Base-by-base conservation (phyloP, 2,113 vertebrate species). In the Anoura caudifer region DNA sequence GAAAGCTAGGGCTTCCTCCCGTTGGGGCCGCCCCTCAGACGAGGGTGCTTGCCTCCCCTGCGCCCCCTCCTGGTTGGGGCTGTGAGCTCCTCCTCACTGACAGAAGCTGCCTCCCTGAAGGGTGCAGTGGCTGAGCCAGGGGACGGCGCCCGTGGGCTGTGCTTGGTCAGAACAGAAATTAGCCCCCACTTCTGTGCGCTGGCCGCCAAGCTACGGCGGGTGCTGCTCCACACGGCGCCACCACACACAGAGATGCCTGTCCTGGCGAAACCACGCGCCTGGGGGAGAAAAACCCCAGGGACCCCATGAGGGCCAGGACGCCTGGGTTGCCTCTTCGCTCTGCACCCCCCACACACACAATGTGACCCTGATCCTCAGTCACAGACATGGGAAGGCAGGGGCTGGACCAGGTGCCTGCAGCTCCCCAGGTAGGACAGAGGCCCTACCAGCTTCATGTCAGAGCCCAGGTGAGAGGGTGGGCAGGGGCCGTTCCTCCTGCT, bases 341-440 rank as follows among this genome's bases (percentile, higher is more conserved):
- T 16, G 16, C 15, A 10, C 5, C 10, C 7, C 4, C 10, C 7
- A n/a, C 4, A 3, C 4, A 14, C 38, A 13, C 67, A 36, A 0
- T 4, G 41, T 83, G 76, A 89, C 85, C 82, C 61, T 79, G 73
- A 59, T 45, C 6, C 63, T 36, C 69, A 1, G 54, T 20, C 52
- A 2, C 36, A 52, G 50, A 1, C 7, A 33, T 6, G 3, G 50
- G 86, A 2, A 43, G 20, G 36, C 86, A 76, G 16, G 69, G 15
- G 19, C 2, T 36, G 31, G 38, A 10, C 20, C 5, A 4, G 52
- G 33, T 5, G 20, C 6, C 80, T 31, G 7, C 5, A 43, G 43
- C n/a, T 56, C 28, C 11, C 4, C 36, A 9, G 7, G 11, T 11
- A 52, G 38, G 61, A 70, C 14, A 20, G 41, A 17, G 41, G 31